Evolutionary conservation across 2,797 vertebrate species (phyloP).

Genomic region (Pygocentrus nattereri): DNA sequence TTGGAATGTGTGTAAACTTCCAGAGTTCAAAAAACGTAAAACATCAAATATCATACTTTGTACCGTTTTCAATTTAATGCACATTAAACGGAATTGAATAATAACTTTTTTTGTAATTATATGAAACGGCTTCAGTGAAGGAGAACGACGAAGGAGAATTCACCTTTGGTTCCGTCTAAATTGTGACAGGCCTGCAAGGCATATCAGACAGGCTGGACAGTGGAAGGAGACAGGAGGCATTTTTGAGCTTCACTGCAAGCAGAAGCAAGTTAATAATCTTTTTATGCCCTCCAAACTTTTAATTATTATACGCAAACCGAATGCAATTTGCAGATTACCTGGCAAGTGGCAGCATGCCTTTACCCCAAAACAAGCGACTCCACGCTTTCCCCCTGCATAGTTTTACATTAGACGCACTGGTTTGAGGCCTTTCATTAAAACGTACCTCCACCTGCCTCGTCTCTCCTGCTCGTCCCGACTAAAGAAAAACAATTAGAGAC

Average conservation of each 20-base stretch:
- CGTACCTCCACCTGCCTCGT: conserved; percentile 39
- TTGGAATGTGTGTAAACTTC: no score
- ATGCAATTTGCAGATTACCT: conserved; percentile 73
- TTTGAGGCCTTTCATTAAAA: conserved; percentile 52
- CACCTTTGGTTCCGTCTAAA: not conserved
- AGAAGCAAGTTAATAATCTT: conserved; percentile 76
- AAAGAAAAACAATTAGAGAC: conserved; percentile 65
- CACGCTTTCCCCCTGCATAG: conserved; percentile 59
- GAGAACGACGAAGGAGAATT: not conserved
- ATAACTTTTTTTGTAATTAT: no score
- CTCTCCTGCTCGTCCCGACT: conserved; percentile 16
- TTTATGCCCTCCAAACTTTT: conserved; percentile 69
- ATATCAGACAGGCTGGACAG: conserved; percentile 1
- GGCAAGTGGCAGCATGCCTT: conserved; percentile 77
- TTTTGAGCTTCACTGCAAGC: conserved; percentile 67
- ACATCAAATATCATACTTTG: no score
- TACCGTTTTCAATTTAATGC: no score
- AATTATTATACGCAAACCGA: conserved; percentile 70
- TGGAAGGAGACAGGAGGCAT: conserved; percentile 20
- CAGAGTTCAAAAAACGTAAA: no score
- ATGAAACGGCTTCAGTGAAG: not conserved
- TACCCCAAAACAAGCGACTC: conserved; percentile 63
- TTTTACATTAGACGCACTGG: conserved; percentile 55
- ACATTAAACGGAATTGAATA: no score
- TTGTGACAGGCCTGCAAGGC: conserved; percentile 25